Base-by-base conservation (phyloP, 2,797 vertebrate genomes). In the Lophotriccus pileatus region DNA sequence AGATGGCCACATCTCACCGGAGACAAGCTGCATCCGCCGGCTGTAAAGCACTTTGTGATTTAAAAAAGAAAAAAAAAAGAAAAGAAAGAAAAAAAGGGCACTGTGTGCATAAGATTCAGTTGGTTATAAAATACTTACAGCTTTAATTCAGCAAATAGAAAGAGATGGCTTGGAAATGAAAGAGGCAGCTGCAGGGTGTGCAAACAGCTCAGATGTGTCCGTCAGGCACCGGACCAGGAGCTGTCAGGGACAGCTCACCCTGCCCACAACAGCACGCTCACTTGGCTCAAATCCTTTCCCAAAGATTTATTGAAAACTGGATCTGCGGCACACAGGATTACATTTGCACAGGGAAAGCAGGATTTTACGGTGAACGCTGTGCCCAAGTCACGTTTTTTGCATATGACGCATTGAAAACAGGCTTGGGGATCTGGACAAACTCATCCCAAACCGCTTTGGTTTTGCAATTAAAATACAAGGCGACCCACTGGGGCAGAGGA, bases 291-390 rank as follows among this genome's bases (percentile, higher is more conserved):
- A 84, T 89, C 62, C 76, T 89, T 96, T 89, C 91, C 87, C 87
- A 82, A 81, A 94, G 82, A 60, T 96, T 97, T 97, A 97, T 97
- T 97, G 91, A 80, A 94, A 93, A 94, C 10, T 59, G 30, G 83
- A 84, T 91, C 75, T 24, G 22, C 1, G 3, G 88, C 75, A 41
- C 89, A 76, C 43, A 32, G 44, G 56, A 36, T 81, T 95, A 95
- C 95, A 94, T 66, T 94, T n/a, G 1, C 63, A 59, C 3, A 2
- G 52, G 50, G 74, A 80, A 81, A 78, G 86, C 2, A 0, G 63
- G 69, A 34, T 27, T 93, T 70, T 9, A 69, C 0, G 0, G 60
- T 2, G 7, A 92, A 36, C 14, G 3, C 73, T 56, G 49, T 14
- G 41, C 67, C 86, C 20, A 1, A 82, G 62, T 83, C 78, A 60